phyloP scores from a whole-genome alignment of 2,113 vertebrate species.

The Bostrychus sinensis region DNA sequence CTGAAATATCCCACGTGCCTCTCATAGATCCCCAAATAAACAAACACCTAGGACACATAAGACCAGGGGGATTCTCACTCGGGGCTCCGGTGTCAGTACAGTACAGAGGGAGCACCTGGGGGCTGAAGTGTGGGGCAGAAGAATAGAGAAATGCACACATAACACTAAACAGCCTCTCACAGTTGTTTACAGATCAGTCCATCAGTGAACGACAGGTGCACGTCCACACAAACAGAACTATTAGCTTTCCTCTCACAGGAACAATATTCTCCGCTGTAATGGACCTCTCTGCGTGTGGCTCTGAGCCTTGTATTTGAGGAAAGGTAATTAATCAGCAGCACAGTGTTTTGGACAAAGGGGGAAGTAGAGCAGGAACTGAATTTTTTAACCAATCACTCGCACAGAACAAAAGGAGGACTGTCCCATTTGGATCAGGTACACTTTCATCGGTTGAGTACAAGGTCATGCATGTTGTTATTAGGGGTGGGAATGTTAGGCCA shows the following conservation, averaged over 20 bases:
- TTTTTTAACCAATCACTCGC: no score
- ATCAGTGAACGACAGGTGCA: constrained; percentile 72
- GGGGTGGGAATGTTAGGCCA: no score
- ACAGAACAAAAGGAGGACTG: no score
- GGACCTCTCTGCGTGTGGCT: constrained; percentile 7
- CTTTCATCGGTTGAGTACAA: no score
- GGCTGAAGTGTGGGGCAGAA: constrained; percentile 13
- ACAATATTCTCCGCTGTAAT: constrained; percentile 58
- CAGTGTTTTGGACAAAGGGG: no score
- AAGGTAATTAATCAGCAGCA: no score
- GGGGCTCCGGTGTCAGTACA: neutral
- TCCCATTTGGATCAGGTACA: no score
- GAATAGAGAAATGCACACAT: neutral
- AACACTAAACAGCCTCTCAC: constrained; percentile 46
- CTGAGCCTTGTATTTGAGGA: neutral
- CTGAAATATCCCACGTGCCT: neutral
- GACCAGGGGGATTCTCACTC: neutral
- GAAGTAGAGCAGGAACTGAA: no score
- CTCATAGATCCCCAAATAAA: neutral
- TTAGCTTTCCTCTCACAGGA: constrained; percentile 64
- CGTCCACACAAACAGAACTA: constrained; percentile 66
- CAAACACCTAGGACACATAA: constrained; percentile 1
- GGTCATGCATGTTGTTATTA: no score
- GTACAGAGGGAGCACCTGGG: constrained; percentile 6
- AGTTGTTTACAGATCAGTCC: constrained; percentile 71